Percentiles rank a stretch among this genome's conserved stretches.
Evolutionary conservation across 1,140 invertebrate genomes (phyloP).

Genomic region (Bombus fervidus): DNA sequence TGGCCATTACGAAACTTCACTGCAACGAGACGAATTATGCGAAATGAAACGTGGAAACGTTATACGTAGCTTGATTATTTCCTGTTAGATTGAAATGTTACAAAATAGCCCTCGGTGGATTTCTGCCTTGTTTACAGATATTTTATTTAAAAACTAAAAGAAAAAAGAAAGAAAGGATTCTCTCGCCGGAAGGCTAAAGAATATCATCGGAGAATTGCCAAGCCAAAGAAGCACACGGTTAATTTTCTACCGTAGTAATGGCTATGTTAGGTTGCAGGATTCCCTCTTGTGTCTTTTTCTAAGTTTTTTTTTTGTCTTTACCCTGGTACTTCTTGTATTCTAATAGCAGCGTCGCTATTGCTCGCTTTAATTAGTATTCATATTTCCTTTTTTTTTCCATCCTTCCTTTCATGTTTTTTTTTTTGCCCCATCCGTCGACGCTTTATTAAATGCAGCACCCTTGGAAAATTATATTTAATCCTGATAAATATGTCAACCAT

Average conservation of each 20-base stretch:
- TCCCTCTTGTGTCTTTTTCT: background rate
- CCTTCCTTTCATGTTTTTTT: too few species aligned
- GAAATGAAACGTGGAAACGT: background rate
- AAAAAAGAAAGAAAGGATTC: background rate
- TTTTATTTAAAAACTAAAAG: background rate
- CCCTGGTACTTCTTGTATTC: constrained; percentile 8
- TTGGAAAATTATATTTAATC: constrained; percentile 27
- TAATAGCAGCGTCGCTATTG: constrained; percentile 20
- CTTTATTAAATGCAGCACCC: constrained; percentile 35
- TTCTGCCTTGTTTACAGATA: too few species aligned
- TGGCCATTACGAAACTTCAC: too few species aligned
- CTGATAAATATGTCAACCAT: constrained; percentile 8
- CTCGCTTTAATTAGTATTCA: constrained; percentile 45
- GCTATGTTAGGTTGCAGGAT: background rate
- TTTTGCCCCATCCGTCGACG: background rate
- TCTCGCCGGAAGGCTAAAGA: background rate
- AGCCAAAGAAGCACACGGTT: background rate
- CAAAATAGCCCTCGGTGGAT: background rate
- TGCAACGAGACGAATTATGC: background rate
- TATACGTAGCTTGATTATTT: background rate
- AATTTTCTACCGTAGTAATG: constrained; percentile 8
- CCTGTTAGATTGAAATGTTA: constrained; percentile 5
- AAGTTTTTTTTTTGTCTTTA: background rate
- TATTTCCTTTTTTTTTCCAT: background rate
- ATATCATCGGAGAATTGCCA: background rate